Percentiles rank a stretch among this genome's conserved stretches.
phyloP scores from a whole-genome alignment of 1,140 invertebrate genomes.

The Chrysoperla carnea region DNA sequence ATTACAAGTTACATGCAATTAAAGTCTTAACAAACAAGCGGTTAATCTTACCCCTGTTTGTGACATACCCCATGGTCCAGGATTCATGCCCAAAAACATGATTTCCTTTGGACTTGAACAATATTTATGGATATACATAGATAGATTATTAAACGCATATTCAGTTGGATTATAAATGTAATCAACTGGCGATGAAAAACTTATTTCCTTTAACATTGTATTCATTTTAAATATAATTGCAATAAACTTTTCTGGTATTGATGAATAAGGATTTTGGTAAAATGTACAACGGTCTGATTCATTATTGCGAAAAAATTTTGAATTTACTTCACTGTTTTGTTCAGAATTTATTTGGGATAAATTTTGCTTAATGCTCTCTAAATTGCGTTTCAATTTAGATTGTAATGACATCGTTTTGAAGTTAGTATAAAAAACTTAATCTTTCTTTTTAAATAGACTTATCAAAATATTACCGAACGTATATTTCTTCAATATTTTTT shows the following conservation, averaged over 20 bases:
- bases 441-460: no score
- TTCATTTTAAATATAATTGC: slow-evolving; percentile 19
- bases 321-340: background rate
- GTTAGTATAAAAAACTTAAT: no score
- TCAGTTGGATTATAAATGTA: slow-evolving; percentile 71
- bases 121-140: slow-evolving; percentile 45
- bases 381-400: no score
- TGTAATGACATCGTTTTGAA: no score
- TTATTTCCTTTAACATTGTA: slow-evolving; percentile 17
- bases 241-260: slow-evolving; percentile 18
- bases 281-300: background rate
- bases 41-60: slow-evolving; percentile 63
- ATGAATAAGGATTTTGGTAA: no score
- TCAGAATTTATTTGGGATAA: no score
- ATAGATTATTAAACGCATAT: slow-evolving; percentile 62
- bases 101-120: slow-evolving; percentile 47
- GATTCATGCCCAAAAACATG: slow-evolving; percentile 83
- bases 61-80: slow-evolving; percentile 85
- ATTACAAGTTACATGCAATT: background rate
- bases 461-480: no score
- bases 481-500: no score
- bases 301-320: background rate
- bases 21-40: slow-evolving; percentile 4
- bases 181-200: slow-evolving; percentile 30
- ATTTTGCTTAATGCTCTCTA: no score